Conservation (phyloP, 1,140 invertebrate genomes). For the Pentalonia nigronervosa region DNA sequence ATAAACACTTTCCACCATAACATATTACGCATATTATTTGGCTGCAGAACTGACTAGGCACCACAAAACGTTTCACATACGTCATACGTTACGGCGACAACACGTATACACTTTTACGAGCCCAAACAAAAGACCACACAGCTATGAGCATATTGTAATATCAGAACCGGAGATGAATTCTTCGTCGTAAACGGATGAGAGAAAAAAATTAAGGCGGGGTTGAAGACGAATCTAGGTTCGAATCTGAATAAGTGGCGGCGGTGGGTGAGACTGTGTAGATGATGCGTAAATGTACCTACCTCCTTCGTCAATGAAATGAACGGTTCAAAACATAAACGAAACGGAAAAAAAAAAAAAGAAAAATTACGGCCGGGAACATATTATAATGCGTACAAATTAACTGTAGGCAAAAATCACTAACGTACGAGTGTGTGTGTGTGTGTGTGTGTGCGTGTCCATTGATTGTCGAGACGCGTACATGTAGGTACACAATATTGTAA, state of each 20-base stretch:
- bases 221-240: conserved; percentile 35
- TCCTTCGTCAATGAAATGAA: background rate
- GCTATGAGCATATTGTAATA: background rate
- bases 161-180: background rate
- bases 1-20: background rate
- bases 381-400: conserved; percentile 39
- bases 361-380: background rate
- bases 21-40: background rate
- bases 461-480: background rate
- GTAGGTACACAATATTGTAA: background rate
- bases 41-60: background rate
- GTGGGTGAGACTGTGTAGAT: background rate
- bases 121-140: background rate
- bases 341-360: conserved; percentile 4
- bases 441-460: conserved; percentile 14
- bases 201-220: background rate
- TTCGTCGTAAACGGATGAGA: background rate
- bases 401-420: conserved; percentile 36
- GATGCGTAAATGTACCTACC: too few relatives aligned
- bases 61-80: background rate
- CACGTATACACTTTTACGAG: background rate
- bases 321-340: background rate
- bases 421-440: background rate
- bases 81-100: background rate
- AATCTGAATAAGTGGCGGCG: conserved; percentile 22